A percentile compares a stretch with the other conserved stretches of the same genome.
Conservation (phyloP, 1,140 invertebrate species). For the Aphelenchoides fujianensis region DNA sequence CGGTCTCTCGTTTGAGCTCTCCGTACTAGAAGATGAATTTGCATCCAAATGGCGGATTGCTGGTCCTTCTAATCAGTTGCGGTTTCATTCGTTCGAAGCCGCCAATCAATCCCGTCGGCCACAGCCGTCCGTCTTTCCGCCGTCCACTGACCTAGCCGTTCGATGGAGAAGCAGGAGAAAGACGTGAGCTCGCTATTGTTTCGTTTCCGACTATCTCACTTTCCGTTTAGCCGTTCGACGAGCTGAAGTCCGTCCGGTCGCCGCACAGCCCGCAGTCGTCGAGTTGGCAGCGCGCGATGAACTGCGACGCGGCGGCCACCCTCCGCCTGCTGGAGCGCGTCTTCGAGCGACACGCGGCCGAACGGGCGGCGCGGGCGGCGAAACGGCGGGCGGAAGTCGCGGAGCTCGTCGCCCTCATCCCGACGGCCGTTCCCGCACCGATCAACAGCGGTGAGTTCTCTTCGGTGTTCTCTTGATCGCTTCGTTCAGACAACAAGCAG, state of each 20-base stretch:
- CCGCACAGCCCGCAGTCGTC: background rate
- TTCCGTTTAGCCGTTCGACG: background rate
- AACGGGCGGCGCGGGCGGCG: background rate
- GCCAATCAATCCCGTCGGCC: background rate
- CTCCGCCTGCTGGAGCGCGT: background rate
- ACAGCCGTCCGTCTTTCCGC: no score
- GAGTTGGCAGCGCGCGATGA: background rate
- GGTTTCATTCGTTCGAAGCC: background rate
- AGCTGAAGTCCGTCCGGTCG: background rate
- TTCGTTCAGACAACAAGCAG: background rate
- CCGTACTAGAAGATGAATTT: background rate
- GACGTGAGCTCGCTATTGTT: no score
- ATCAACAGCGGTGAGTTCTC: background rate
- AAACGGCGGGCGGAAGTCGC: background rate
- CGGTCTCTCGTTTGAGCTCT: background rate
- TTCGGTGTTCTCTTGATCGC: background rate
- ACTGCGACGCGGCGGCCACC: background rate
- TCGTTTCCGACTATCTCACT: background rate
- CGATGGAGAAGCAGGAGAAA: slow-evolving; percentile 1
- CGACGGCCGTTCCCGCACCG: background rate
- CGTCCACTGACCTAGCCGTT: no score
- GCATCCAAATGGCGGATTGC: background rate
- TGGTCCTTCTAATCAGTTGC: background rate
- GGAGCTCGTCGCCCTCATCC: background rate
- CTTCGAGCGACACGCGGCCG: background rate